Evolutionary conservation across 2,888 invertebrate genomes (phyloP).

Genomic region (Drosophila incognita): DNA sequence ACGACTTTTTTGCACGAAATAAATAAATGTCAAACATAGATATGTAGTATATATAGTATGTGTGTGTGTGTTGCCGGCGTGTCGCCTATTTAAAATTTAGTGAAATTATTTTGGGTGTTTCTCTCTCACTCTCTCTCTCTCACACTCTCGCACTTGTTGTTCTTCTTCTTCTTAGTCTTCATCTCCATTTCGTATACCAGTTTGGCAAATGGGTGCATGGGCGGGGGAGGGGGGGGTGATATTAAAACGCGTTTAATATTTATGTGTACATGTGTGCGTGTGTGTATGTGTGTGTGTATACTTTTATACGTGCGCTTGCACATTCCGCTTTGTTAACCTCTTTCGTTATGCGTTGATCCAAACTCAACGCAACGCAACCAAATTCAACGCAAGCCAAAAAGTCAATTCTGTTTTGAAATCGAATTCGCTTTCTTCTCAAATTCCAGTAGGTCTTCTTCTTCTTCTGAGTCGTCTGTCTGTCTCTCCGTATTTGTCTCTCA

Average conservation of each 20-base stretch:
- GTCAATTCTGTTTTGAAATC: conserved; percentile 71
- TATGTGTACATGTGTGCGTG: conserved; percentile 21
- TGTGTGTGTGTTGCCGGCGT: conserved; percentile 1
- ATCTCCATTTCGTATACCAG: conserved; percentile 63
- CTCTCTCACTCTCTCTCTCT: conserved; percentile 9
- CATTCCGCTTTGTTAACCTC: conserved; percentile 76
- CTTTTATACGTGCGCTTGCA: conserved; percentile 64
- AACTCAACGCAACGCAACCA: conserved; percentile 37
- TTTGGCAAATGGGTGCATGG: conserved; percentile 36
- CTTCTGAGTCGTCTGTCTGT: conserved; percentile 14
- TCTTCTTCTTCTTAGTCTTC: conserved; percentile 34
- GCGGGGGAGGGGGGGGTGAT: conserved; percentile 29
- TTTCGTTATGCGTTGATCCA: conserved; percentile 71
- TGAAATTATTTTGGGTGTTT: conserved; percentile 59
- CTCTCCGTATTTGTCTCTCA: background rate
- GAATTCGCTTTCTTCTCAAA: conserved; percentile 75
- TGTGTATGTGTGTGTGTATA: conserved; percentile 20
- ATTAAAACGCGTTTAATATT: conserved; percentile 77
- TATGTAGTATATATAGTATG: no score
- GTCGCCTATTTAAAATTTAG: conserved; percentile 49
- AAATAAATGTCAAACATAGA: conserved; percentile 48
- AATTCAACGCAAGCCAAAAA: conserved; percentile 34
- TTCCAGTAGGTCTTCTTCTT: conserved; percentile 30
- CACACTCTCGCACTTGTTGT: conserved; percentile 33
- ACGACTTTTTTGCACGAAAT: conserved; percentile 35